Percentiles rank a stretch among this genome's conserved stretches.
These are phyloP conservation scores for Talpa occidentalis DNA, from an alignment of 2,113 vertebrate genomes.

Conservation along the genomic window DNA sequence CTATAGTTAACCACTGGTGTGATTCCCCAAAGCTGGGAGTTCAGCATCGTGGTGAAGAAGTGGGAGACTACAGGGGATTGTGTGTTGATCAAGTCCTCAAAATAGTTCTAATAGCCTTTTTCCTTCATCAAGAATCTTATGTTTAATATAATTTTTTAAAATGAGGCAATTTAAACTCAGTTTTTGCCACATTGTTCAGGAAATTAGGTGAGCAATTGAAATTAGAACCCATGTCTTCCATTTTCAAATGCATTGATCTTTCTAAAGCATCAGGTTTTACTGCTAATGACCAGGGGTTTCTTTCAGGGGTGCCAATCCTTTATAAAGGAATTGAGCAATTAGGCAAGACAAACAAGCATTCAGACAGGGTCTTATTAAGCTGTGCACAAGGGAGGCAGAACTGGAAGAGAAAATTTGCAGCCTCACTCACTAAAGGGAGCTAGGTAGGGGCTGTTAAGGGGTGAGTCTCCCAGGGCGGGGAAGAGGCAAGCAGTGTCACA, in stretches of 20 bases:
- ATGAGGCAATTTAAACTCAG: not conserved
- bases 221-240: not conserved
- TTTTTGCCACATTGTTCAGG: not conserved
- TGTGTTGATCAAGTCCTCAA: not conserved
- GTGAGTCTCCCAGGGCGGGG: no score
- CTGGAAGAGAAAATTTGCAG: no score
- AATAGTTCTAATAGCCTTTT: not conserved
- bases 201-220: not conserved
- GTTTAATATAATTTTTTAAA: not conserved
- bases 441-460: no score
- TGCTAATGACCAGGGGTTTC: no score
- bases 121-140: not conserved
- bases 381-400: no score
- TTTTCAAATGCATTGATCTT: constrained; percentile 6
- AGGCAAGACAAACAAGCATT: no score
- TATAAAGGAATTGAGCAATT: no score
- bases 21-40: not conserved
- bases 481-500: no score
- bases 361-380: no score
- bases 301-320: no score
- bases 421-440: no score
- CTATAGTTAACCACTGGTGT: not conserved
- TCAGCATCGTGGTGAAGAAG: not conserved
- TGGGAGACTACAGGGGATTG: not conserved
- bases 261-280: not conserved